phyloP scores from a whole-genome alignment of 1,140 invertebrate species.

The Papilio machaon region DNA sequence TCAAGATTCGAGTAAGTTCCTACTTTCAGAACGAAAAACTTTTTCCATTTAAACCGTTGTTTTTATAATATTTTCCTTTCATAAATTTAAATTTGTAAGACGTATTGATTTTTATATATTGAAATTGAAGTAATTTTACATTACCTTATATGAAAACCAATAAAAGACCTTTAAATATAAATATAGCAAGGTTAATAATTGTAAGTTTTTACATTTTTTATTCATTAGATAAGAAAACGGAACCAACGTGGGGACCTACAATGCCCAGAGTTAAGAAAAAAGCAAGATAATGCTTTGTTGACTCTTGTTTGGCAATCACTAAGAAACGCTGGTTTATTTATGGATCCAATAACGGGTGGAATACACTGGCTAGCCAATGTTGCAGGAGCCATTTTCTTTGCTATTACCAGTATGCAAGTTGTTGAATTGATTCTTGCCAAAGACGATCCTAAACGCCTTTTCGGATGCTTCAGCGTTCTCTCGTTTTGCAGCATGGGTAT shows the following conservation, averaged over 20 bases:
- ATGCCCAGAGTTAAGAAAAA: neutral
- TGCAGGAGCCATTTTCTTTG: slow-evolving; percentile 53
- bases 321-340: slow-evolving; percentile 44
- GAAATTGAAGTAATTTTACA: too few relatives aligned
- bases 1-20: neutral
- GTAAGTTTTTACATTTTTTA: neutral
- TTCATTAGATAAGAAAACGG: slow-evolving; percentile 1
- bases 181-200: neutral
- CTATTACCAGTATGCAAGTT: slow-evolving; percentile 52
- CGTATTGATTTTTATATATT: too few relatives aligned
- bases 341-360: neutral
- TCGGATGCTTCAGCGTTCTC: slow-evolving; percentile 63
- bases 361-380: slow-evolving; percentile 50
- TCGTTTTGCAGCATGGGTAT: slow-evolving; percentile 64
- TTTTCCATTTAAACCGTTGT: neutral
- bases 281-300: neutral
- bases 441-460: slow-evolving; percentile 54
- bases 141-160: neutral
- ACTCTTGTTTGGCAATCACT: slow-evolving; percentile 12
- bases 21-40: neutral
- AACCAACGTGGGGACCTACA: neutral
- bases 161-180: neutral
- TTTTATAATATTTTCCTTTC: neutral
- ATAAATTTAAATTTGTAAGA: too few relatives aligned
- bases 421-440: slow-evolving; percentile 50